These are phyloP conservation scores for Drosophila sordidapex DNA, from an alignment of 2,888 invertebrate genomes.

Conservation along the genomic window DNA sequence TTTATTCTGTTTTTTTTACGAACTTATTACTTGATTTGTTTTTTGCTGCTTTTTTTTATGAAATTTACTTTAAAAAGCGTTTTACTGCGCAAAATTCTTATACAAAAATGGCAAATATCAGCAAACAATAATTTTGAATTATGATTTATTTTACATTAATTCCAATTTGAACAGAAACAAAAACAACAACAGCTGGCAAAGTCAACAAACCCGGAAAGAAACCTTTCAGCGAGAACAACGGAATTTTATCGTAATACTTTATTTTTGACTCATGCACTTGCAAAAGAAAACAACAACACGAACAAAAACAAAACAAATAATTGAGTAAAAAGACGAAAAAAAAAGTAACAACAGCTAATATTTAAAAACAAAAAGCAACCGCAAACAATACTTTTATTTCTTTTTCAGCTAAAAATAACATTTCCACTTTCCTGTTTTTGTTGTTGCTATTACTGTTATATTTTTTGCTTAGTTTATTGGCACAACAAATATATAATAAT, in stretches of 20 bases:
- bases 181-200: constrained; percentile 48
- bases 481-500: constrained; percentile 58
- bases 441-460: constrained; percentile 27
- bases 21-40: constrained; percentile 22
- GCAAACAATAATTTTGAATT: background rate
- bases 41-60: constrained; percentile 33
- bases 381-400: constrained; percentile 43
- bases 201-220: constrained; percentile 83
- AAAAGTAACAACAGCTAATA: constrained; percentile 43
- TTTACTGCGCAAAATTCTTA: constrained; percentile 31
- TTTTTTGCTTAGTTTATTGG: constrained; percentile 39
- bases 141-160: constrained; percentile 24
- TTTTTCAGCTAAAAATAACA: constrained; percentile 61
- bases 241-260: constrained; percentile 63
- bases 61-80: constrained; percentile 28
- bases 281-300: constrained; percentile 26
- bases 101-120: background rate
- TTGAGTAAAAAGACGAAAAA: constrained; percentile 23
- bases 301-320: constrained; percentile 32
- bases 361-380: constrained; percentile 38
- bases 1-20: constrained; percentile 43
- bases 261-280: constrained; percentile 46
- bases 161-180: constrained; percentile 46
- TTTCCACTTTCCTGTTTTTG: constrained; percentile 44
- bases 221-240: constrained; percentile 66